Evolutionary conservation across 1,140 invertebrate genomes (phyloP), one percentile per base, ranked within the genome.

Genomic region (Probaryconus sp.): DNA sequence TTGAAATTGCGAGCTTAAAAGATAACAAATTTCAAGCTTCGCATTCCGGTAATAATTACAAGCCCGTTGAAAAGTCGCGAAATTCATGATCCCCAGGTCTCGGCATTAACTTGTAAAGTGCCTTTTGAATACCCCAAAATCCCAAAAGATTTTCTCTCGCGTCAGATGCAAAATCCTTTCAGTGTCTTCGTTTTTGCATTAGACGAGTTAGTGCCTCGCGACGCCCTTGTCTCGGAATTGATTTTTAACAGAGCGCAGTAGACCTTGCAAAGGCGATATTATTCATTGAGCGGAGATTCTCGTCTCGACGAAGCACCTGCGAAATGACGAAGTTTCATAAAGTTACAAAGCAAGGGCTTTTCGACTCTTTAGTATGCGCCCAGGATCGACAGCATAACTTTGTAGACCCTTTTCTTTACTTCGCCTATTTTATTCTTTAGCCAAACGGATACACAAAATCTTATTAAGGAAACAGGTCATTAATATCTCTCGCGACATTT

Each of bases 401-500:
- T 58, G 37, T 47, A 68, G 63, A 76, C 64, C 63, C 63, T 65
- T 72, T 68, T 63, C 16, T 18, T 56, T 43, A 55, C 64, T 51
- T 50, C 13, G 28, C 13, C 30, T 11, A 17, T 38, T 30, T 51
- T 48, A 55, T 60, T 68, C 56, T 43, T 60, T 50, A 67, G 50
- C 48, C 37, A 28, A 48, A 17, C 56, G 78, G 75, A 81, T 79
- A 80, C 68, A 68, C 78, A 77, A 80, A 80, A 80, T 77, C 50
- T 33, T 73, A 53, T 65, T 64, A 61, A 72, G 73, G 72, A 80
- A 79, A 72, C 71, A 58, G 48, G 68, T 81, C 78, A 75, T 85
- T 85, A 82, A 84, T 85, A 83, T 79, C 79, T 80, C 76, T 65
- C 80, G 76, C 77, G 76, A 85, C 82, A 81, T 83, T 84, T 81